Evolutionary conservation across 2,797 vertebrate genomes (phyloP), one percentile per base, ranked within the genome.

Genomic region (Dipus sagitta): DNA sequence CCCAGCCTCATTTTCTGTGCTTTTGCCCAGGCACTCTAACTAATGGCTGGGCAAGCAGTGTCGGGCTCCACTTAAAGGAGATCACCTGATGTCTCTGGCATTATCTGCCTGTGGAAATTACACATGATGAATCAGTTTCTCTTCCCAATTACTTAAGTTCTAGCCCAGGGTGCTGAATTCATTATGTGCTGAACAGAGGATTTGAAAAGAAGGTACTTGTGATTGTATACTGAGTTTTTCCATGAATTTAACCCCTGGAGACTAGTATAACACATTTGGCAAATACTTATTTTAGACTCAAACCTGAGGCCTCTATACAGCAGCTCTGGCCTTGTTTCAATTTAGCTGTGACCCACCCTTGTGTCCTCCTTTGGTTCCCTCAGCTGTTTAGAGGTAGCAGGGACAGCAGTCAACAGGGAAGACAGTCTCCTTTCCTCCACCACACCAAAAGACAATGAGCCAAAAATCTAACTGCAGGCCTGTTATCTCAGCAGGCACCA

Each of bases 41-140:
- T 93, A 88, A 91, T 38, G 88, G 30, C 90, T 34, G 34, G 32
- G 26, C 38, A 89, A 88, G 70, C 28, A 60, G 68, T 95, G 81
- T 70, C 32, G 18, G 75, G 88, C 15, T 92, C 15, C 77, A 86
- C 34, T 88, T 64, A 72, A 18, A 88, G 67, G 47, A 58, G 67
- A 94, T 89, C 42, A 85, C 21, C 26, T 7, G 2, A 26, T 3
- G 12, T 68, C 71, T 90, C 71, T 15, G 81, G 84, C 64, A 78
- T 82, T 89, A 95, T 88, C 83, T 87, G 88, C 58, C 86, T 42
- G n/a, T 32, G 86, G 71, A 95, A 95, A 86, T 91, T 30, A 76
- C 58, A 93, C 58, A 75, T 2, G 62, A 83, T 42, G 86, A 76
- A 76, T 77, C 84, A 42, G 34, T 28, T 94, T 96, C 84, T 95